A percentile compares a stretch with the other conserved stretches of the same genome.
These are phyloP conservation scores for Zygothrica quintamaculata DNA, from an alignment of 2,888 invertebrate genomes.

Conservation along the genomic window DNA sequence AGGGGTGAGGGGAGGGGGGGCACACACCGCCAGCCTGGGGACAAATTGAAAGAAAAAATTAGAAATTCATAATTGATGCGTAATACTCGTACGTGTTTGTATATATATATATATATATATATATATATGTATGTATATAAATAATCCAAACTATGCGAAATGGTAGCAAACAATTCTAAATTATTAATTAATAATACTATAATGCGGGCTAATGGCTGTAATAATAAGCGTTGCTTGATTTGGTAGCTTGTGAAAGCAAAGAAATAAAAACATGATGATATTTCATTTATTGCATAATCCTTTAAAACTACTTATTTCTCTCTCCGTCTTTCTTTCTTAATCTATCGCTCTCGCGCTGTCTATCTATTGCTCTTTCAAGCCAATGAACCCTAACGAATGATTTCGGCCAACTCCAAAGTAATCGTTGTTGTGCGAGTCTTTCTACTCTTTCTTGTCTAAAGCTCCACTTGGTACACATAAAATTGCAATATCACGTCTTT, in stretches of 20 bases:
- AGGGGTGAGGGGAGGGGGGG: neutral
- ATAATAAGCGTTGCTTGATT: slow-evolving; percentile 62
- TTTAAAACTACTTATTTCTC: slow-evolving; percentile 25
- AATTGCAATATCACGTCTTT: slow-evolving; percentile 72
- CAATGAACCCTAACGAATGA: slow-evolving; percentile 70
- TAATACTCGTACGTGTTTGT: slow-evolving; percentile 55
- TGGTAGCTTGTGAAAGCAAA: slow-evolving; percentile 46
- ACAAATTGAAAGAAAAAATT: slow-evolving; percentile 54
- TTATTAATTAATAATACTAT: slow-evolving; percentile 71
- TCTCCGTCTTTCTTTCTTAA: neutral
- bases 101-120: slow-evolving; percentile 8
- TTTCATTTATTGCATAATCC: slow-evolving; percentile 76
- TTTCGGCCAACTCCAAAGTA: slow-evolving; percentile 12
- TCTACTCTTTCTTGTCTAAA: slow-evolving; percentile 23
- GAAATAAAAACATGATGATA: slow-evolving; percentile 67
- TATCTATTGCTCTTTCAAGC: slow-evolving; percentile 21
- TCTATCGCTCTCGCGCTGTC: neutral
- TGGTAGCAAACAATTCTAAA: slow-evolving; percentile 70
- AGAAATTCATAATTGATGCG: slow-evolving; percentile 77
- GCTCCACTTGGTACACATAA: slow-evolving; percentile 64
- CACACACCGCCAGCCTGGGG: slow-evolving; percentile 4
- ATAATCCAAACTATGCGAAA: slow-evolving; percentile 38
- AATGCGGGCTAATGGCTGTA: slow-evolving; percentile 53
- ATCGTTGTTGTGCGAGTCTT: neutral
- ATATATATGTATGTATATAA: neutral